Evolutionary conservation across 2,888 invertebrate genomes (phyloP).

Genomic region (Dolichomitus sp.): DNA sequence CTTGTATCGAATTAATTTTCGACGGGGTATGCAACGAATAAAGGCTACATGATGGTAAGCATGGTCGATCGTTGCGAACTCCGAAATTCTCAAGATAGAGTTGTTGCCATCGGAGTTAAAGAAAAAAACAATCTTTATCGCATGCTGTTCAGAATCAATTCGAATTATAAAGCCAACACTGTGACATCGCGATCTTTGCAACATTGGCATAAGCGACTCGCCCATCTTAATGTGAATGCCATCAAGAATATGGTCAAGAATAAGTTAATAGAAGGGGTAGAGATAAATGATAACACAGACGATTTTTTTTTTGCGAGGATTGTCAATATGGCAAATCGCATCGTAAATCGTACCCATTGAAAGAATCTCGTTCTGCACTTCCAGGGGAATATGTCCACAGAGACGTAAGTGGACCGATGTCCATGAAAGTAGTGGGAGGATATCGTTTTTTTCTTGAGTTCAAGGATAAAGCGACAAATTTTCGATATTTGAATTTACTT

Average conservation of each 20-base stretch:
- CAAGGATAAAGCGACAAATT: conserved; percentile 63
- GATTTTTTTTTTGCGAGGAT: conserved; percentile 56
- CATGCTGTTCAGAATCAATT: neutral
- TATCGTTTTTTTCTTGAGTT: conserved; percentile 60
- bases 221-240: conserved; percentile 12
- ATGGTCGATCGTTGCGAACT: conserved; percentile 10
- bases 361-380: neutral
- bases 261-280: conserved; percentile 17
- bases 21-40: conserved; percentile 27
- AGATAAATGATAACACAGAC: neutral
- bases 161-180: neutral
- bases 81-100: neutral
- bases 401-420: conserved; percentile 2
- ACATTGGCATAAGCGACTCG: conserved; percentile 58
- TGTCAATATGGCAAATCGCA: conserved; percentile 6
- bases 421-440: conserved; percentile 31
- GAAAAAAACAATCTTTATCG: conserved; percentile 38
- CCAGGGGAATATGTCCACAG: conserved; percentile 9
- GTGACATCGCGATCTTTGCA: neutral
- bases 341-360: neutral
- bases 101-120: conserved; percentile 20
- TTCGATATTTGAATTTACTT: conserved; percentile 52
- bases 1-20: conserved; percentile 55
- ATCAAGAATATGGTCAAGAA: conserved; percentile 43
- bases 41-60: conserved; percentile 22